These are phyloP conservation scores for Himalopsyche kuldschensis DNA, from an alignment of 2,888 invertebrate species.

Conservation along the genomic window DNA sequence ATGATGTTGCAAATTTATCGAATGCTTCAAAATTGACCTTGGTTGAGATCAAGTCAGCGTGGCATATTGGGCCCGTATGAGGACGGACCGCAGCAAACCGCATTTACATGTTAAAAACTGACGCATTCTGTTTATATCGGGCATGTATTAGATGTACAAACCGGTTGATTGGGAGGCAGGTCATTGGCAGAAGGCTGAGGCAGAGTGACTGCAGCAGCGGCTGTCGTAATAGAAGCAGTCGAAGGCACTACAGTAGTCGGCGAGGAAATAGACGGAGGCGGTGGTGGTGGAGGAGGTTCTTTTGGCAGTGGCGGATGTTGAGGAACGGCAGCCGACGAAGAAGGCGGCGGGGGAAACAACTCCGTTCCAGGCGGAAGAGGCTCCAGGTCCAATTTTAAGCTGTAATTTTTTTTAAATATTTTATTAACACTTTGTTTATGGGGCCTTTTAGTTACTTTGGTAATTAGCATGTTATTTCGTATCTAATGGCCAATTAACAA, in stretches of 20 bases:
- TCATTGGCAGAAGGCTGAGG: not conserved
- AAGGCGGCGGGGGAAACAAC: conserved; percentile 42
- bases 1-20: too few relatives aligned
- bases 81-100: too few relatives aligned
- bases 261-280: conserved; percentile 15
- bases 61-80: too few relatives aligned
- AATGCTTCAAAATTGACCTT: too few relatives aligned
- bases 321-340: conserved; percentile 49
- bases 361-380: conserved; percentile 38
- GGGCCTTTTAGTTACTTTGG: too few relatives aligned
- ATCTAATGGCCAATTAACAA: too few relatives aligned
- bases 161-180: not conserved
- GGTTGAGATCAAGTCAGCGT: too few relatives aligned
- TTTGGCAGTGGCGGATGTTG: not conserved
- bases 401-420: not conserved
- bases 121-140: not conserved
- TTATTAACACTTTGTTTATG: too few relatives aligned
- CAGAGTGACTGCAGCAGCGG: not conserved
- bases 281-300: conserved; percentile 7
- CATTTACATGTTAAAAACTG: too few relatives aligned
- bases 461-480: too few relatives aligned
- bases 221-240: conserved; percentile 4
- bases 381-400: not conserved
- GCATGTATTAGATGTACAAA: not conserved
- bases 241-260: not conserved